phyloP scores from a whole-genome alignment of 2,888 invertebrate genomes.

The Phrixothrix hirtus region DNA sequence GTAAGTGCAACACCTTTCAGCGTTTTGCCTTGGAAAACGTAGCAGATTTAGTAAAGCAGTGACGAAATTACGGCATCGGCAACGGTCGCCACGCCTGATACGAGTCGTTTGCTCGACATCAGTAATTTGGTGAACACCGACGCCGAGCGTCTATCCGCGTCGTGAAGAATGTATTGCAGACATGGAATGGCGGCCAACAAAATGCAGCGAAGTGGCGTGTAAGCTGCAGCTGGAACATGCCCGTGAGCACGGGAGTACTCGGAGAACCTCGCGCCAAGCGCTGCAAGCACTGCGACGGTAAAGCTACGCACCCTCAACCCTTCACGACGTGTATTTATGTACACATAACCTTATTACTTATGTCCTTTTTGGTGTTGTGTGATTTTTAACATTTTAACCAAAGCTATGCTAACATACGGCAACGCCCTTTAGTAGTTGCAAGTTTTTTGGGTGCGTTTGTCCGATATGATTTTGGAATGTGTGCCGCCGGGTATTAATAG shows the following conservation, averaged over 20 bases:
- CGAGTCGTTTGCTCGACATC: slow-evolving; percentile 28
- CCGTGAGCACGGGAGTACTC: slow-evolving; percentile 66
- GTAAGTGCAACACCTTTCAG: too few relatives aligned
- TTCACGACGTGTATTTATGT: slow-evolving; percentile 4
- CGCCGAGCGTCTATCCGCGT: slow-evolving; percentile 47
- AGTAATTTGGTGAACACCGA: slow-evolving; percentile 38
- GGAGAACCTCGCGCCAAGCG: slow-evolving; percentile 85
- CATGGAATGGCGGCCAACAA: slow-evolving; percentile 30
- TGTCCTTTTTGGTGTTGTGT: slow-evolving; percentile 31
- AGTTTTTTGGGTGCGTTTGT: slow-evolving; percentile 36
- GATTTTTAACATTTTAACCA: slow-evolving; percentile 27
- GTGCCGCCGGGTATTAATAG: slow-evolving; percentile 43
- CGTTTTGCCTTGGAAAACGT: slow-evolving; percentile 22
- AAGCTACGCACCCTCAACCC: slow-evolving; percentile 25
- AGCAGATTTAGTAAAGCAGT: slow-evolving; percentile 19
- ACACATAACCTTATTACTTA: slow-evolving; percentile 29
- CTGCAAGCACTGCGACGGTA: slow-evolving; percentile 92
- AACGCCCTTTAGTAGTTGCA: slow-evolving; percentile 30
- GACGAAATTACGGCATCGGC: slow-evolving; percentile 33
- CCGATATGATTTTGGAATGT: slow-evolving; percentile 41
- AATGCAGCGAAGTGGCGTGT: slow-evolving; percentile 46
- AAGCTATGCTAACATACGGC: slow-evolving; percentile 32
- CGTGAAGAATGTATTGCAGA: slow-evolving; percentile 37
- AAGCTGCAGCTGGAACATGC: slow-evolving; percentile 57
- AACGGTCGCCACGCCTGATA: slow-evolving; percentile 29